Evolutionary conservation across 2,888 invertebrate species (phyloP).

Genomic region (Proisotoma minuta): DNA sequence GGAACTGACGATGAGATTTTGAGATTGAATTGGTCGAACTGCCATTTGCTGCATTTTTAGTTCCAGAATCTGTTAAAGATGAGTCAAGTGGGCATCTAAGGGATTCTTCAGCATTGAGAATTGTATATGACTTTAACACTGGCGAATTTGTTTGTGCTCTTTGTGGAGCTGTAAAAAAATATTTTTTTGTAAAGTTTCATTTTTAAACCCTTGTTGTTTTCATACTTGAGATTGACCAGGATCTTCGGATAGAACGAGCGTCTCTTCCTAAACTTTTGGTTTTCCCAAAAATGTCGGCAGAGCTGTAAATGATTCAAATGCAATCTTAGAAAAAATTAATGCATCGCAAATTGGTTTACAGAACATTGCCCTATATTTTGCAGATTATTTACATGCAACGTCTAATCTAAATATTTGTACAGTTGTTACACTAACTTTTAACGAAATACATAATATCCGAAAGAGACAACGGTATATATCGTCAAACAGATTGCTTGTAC

Average conservation of each 20-base stretch:
- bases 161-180: constrained; percentile 36
- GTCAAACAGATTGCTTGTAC: too few species aligned
- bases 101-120: constrained; percentile 39
- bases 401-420: too few species aligned
- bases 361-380: too few species aligned
- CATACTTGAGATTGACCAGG: constrained; percentile 46
- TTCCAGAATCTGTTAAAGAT: neutral
- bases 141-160: constrained; percentile 42
- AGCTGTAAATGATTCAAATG: constrained; percentile 21
- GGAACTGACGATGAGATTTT: constrained; percentile 35
- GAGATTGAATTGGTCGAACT: constrained; percentile 15
- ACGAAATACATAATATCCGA: too few species aligned
- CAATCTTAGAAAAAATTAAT: too few species aligned
- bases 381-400: too few species aligned
- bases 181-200: neutral
- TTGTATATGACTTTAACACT: constrained; percentile 45
- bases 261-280: constrained; percentile 39
- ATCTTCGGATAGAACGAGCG: constrained; percentile 40
- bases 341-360: too few species aligned
- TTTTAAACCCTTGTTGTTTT: neutral
- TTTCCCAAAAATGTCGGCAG: constrained; percentile 33
- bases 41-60: neutral
- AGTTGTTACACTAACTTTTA: too few species aligned
- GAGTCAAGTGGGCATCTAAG: neutral
- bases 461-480: too few species aligned